phyloP scores from a whole-genome alignment of 2,113 vertebrate species.

The Ardeotis arabs region DNA sequence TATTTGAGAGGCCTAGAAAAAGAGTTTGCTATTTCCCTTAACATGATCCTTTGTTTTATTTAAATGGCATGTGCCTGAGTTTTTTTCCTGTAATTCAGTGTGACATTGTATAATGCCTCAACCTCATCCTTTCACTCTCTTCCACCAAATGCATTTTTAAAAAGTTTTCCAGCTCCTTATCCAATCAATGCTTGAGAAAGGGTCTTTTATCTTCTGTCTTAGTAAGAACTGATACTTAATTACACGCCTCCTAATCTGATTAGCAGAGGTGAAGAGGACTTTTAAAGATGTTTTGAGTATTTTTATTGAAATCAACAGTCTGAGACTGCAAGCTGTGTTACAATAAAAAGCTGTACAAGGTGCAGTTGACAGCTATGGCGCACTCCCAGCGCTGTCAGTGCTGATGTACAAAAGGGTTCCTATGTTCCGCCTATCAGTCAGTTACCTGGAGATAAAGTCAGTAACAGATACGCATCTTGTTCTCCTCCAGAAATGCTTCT shows the following conservation, averaged over 20 bases:
- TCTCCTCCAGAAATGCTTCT: background rate
- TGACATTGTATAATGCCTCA: background rate
- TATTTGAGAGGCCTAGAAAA: background rate
- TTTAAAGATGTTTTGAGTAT: background rate
- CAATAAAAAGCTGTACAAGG: background rate
- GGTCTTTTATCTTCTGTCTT: background rate
- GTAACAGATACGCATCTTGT: background rate
- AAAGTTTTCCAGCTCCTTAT: background rate
- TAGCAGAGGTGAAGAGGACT: background rate
- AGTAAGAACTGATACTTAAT: background rate
- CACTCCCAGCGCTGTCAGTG: accelerated
- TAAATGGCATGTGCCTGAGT: background rate
- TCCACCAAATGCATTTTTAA: background rate
- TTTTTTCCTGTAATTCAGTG: background rate
- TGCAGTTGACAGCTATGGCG: background rate
- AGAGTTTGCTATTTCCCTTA: background rate
- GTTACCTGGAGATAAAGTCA: background rate
- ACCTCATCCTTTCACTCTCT: background rate
- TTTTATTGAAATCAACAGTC: background rate
- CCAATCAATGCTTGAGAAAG: background rate
- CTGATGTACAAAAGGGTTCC: background rate
- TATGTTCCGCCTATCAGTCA: background rate
- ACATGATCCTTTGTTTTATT: background rate
- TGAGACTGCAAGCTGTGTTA: background rate
- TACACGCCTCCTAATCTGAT: background rate